Percentiles rank a stretch among this genome's conserved stretches.
These are phyloP conservation scores for Podotricha telesiphe DNA, from an alignment of 2,888 invertebrate species.

Conservation along the genomic window DNA sequence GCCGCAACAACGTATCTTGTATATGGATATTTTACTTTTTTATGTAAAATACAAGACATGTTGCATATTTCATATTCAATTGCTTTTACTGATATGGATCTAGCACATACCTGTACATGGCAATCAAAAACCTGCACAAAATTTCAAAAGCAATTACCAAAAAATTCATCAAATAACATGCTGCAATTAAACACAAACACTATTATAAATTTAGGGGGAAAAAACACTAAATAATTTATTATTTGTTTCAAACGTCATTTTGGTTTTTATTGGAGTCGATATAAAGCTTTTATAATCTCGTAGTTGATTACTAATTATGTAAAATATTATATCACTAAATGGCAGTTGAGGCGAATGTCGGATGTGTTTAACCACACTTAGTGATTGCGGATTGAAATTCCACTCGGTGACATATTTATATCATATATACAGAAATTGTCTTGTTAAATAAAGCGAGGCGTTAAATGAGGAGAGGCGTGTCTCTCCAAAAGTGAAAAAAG, in stretches of 20 bases:
- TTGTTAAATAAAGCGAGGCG: not conserved
- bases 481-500: no score
- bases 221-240: not conserved
- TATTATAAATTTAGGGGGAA: not conserved
- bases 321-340: constrained; percentile 5
- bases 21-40: no score
- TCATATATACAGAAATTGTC: not conserved
- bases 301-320: constrained; percentile 1
- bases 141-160: not conserved
- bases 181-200: not conserved
- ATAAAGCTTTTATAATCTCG: not conserved
- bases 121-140: no score
- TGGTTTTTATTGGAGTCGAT: not conserved
- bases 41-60: no score
- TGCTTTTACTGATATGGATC: no score
- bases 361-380: not conserved
- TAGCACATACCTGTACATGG: no score
- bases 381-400: not conserved
- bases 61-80: no score
- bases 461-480: no score
- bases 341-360: not conserved
- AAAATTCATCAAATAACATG: not conserved
- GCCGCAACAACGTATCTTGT: no score
- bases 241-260: not conserved
- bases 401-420: not conserved